Percentiles rank a stretch among this genome's conserved stretches.
phyloP scores from a whole-genome alignment of 2,797 vertebrate genomes.

The Tympanoctomys barrerae region DNA sequence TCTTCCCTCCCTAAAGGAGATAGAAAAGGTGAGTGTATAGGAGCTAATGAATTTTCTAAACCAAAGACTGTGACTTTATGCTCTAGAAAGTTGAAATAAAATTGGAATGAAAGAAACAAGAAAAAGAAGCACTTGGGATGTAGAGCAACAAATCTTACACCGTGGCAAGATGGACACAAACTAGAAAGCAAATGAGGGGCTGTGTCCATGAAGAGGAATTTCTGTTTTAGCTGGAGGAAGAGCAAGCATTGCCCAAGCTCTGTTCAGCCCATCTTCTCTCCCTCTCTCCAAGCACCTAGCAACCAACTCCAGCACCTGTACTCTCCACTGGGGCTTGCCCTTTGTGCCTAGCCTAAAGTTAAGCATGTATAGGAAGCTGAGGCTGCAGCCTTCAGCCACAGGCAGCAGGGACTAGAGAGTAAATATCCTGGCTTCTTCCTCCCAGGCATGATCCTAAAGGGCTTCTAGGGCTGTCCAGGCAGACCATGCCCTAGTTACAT shows the following conservation, averaged over 20 bases:
- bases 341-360: neutral
- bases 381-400: neutral
- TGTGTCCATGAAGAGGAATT: rapidly evolving
- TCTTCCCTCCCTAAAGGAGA: neutral
- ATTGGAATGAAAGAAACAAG: neutral
- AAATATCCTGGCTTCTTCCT: neutral
- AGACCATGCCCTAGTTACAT: neutral
- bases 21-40: too few species aligned
- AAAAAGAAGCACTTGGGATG: neutral
- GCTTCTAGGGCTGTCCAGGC: neutral
- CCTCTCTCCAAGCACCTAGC: too few species aligned
- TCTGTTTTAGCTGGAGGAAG: neutral
- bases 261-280: rapidly evolving
- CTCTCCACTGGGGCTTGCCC: neutral
- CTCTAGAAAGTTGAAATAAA: neutral
- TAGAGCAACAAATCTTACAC: neutral
- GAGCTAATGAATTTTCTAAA: neutral
- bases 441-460: too few species aligned
- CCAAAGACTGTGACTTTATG: neutral
- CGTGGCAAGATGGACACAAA: rapidly evolving
- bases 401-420: neutral
- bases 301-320: neutral
- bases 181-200: too few species aligned
- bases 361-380: rapidly evolving
- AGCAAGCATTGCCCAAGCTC: neutral